phyloP scores from a whole-genome alignment of 37 sponge, comb jelly and placozoan genomes.

The Bolinopsis microptera region DNA sequence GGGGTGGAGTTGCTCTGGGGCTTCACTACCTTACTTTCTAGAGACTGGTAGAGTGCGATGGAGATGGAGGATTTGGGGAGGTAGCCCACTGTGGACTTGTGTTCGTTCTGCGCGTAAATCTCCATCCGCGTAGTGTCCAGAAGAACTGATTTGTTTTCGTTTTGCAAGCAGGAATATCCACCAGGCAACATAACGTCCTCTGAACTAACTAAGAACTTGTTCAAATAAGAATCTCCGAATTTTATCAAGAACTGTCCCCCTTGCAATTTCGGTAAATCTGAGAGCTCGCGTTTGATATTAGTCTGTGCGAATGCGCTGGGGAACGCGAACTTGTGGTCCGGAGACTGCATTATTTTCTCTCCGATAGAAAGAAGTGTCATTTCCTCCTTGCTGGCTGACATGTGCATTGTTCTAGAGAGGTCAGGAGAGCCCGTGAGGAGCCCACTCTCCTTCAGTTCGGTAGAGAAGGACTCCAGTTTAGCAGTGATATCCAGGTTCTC shows the following conservation, averaged over 20 bases:
- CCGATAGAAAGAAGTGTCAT: constrained; percentile 4
- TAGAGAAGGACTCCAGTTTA: neutral
- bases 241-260: constrained; percentile 10
- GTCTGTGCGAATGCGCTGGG: constrained; percentile 2
- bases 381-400: constrained; percentile 43
- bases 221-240: constrained; percentile 1
- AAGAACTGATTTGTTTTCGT: neutral
- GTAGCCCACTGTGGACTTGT: constrained; percentile 46
- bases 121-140: constrained; percentile 12
- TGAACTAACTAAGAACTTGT: neutral
- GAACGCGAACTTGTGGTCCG: constrained; percentile 30
- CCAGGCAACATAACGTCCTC: constrained; percentile 14
- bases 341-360: constrained; percentile 1
- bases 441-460: neutral
- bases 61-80: constrained; percentile 34
- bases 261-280: neutral
- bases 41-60: neutral
- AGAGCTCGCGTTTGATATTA: neutral
- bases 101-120: neutral
- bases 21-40: neutral
- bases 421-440: neutral
- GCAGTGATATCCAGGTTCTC: constrained; percentile 32
- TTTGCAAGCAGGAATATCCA: neutral
- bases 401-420: neutral
- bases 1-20: constrained; percentile 15